Conservation (phyloP, 1,140 invertebrate species). For the Hyposmocoma kahamanoa region DNA sequence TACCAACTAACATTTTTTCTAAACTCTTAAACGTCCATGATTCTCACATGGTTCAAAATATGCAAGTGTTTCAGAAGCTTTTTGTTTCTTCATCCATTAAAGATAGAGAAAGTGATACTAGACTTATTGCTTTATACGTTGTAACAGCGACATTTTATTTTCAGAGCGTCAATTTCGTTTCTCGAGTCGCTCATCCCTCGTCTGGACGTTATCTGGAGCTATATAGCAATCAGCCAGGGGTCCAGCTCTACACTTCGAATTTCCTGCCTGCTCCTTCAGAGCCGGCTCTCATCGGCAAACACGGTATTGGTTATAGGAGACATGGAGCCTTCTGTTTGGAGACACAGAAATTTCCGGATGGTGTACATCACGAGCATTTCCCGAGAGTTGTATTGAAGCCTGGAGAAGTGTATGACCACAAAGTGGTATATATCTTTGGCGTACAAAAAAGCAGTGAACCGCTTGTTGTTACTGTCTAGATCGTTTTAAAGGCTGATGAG, state of each 20-base stretch:
- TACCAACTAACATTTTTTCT: too few relatives aligned
- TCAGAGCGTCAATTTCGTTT: slow-evolving; percentile 48
- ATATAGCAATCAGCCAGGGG: slow-evolving; percentile 89
- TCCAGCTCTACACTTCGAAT: slow-evolving; percentile 93
- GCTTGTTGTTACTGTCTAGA: slow-evolving; percentile 22
- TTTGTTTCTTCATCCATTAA: too few relatives aligned
- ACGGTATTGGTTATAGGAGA: slow-evolving; percentile 79
- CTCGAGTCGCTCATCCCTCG: slow-evolving; percentile 78
- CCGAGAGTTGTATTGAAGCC: slow-evolving; percentile 83
- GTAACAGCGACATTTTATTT: too few relatives aligned
- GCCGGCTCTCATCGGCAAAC: slow-evolving; percentile 79
- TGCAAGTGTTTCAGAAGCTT: too few relatives aligned
- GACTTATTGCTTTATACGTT: too few relatives aligned
- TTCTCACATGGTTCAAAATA: too few relatives aligned
- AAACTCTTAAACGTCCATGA: too few relatives aligned
- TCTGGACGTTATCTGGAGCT: slow-evolving; percentile 85
- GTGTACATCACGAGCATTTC: slow-evolving; percentile 88
- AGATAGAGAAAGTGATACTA: too few relatives aligned
- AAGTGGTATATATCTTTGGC: slow-evolving; percentile 76
- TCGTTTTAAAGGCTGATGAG: too few relatives aligned
- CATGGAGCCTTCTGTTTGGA: slow-evolving; percentile 92
- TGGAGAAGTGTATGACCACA: slow-evolving; percentile 80
- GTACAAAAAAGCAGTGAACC: slow-evolving; percentile 15
- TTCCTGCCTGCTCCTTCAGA: slow-evolving; percentile 77
- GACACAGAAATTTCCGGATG: slow-evolving; percentile 94